A percentile compares a stretch with the other conserved stretches of the same genome.
These are phyloP conservation scores for Megalonaias nervosa DNA, from an alignment of 1,140 invertebrate genomes.

Conservation along the genomic window DNA sequence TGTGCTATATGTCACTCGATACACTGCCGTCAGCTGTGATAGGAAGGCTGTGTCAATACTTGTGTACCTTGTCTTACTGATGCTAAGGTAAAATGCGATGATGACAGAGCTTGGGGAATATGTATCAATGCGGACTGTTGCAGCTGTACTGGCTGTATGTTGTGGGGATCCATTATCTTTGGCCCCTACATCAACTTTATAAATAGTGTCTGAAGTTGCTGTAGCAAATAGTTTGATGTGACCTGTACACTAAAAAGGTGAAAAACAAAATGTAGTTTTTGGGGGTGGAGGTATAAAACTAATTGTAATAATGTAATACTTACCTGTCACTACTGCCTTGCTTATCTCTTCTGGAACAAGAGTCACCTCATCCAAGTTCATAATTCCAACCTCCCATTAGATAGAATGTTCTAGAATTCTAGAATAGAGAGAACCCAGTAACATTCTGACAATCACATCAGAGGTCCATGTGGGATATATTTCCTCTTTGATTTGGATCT, in stretches of 20 bases:
- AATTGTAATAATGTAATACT: no score
- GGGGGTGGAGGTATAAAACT: no score
- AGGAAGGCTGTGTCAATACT: conserved; percentile 33
- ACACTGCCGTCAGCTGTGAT: conserved; percentile 32
- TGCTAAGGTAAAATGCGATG: conserved; percentile 42
- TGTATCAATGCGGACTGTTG: conserved; percentile 47
- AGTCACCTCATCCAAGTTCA: no score
- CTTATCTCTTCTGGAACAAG: no score
- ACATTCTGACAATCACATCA: no score
- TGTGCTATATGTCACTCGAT: conserved; percentile 30
- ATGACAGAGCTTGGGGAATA: conserved; percentile 40
- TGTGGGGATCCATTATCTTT: conserved; percentile 43
- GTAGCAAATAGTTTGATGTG: conserved; percentile 36
- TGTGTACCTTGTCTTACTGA: conserved; percentile 37
- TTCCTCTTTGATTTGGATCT: no score
- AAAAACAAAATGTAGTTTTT: neutral
- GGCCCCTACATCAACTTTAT: conserved; percentile 35
- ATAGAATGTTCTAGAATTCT: no score
- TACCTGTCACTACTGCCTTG: no score
- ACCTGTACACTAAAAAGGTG: conserved; percentile 27
- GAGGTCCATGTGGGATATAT: no score
- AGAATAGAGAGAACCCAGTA: no score
- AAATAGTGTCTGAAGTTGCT: conserved; percentile 29
- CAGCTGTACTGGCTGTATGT: conserved; percentile 19
- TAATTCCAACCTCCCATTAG: no score